Conservation (phyloP, 2,797 vertebrate species). For the Pelochelys cantorii region DNA sequence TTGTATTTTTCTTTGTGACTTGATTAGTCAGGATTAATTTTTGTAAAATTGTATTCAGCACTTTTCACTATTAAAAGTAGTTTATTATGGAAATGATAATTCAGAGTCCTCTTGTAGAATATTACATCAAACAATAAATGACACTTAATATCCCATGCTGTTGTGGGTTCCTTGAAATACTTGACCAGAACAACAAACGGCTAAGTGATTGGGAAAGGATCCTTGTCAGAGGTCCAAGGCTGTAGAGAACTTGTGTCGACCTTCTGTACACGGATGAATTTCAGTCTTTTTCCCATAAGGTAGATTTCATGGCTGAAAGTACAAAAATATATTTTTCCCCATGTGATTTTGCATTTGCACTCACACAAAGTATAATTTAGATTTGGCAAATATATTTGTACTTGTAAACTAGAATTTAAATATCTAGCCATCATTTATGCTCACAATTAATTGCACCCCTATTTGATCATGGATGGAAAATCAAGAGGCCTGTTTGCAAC, state of each 20-base stretch:
- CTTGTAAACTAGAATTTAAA: not conserved
- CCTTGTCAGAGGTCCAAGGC: rapidly evolving
- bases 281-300: not conserved
- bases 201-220: not conserved
- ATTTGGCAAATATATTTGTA: not conserved
- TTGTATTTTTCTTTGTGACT: rapidly evolving
- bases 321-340: not conserved
- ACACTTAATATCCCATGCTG: rapidly evolving
- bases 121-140: not conserved
- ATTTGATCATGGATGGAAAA: not conserved
- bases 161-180: not conserved
- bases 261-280: not conserved
- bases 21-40: rapidly evolving
- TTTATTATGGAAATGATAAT: rapidly evolving
- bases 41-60: not conserved
- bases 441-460: not conserved
- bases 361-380: not conserved
- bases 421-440: not conserved
- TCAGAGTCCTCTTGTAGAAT: rapidly evolving
- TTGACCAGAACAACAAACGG: rapidly evolving
- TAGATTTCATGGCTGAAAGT: not conserved
- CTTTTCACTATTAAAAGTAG: not conserved
- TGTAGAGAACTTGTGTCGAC: not conserved
- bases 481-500: rapidly evolving
- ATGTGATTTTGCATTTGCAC: not conserved